phyloP scores from a whole-genome alignment of 2,888 invertebrate genomes.

The Drosophila fulvimacula region DNA sequence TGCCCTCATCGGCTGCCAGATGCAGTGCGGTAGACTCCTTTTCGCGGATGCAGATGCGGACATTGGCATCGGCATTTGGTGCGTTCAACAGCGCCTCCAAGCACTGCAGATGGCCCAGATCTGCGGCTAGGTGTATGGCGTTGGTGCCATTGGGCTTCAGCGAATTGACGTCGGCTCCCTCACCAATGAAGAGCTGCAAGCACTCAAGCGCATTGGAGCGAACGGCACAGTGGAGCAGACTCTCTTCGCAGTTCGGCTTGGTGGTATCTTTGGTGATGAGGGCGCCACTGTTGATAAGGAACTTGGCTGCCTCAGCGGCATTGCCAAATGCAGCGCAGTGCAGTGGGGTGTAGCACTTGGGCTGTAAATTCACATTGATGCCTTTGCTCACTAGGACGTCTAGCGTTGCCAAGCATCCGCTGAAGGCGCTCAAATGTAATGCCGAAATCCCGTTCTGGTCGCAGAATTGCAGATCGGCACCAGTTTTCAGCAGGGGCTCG shows the following conservation, averaged over 20 bases:
- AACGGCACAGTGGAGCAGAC: slow-evolving; percentile 93
- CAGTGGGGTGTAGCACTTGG: slow-evolving; percentile 91
- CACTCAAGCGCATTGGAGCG: slow-evolving; percentile 93
- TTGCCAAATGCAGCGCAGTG: slow-evolving; percentile 96
- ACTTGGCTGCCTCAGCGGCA: slow-evolving; percentile 91
- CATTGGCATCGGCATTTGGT: slow-evolving; percentile 89
- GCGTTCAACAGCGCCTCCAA: slow-evolving; percentile 90
- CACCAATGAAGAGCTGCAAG: slow-evolving; percentile 90
- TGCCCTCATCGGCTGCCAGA: slow-evolving; percentile 94
- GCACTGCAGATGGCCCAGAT: slow-evolving; percentile 91
- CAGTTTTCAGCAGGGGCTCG: slow-evolving; percentile 87
- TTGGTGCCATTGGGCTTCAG: slow-evolving; percentile 91
- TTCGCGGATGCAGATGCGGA: slow-evolving; percentile 89
- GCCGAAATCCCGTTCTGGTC: slow-evolving; percentile 91
- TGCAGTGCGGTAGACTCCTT: slow-evolving; percentile 93
- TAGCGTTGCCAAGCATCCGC: slow-evolving; percentile 90
- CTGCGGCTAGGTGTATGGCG: slow-evolving; percentile 92
- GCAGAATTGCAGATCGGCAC: slow-evolving; percentile 89
- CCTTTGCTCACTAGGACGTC: slow-evolving; percentile 89
- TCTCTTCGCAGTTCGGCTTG: slow-evolving; percentile 89
- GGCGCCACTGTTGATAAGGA: slow-evolving; percentile 90
- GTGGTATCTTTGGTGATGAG: slow-evolving; percentile 89
- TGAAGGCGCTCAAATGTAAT: slow-evolving; percentile 91
- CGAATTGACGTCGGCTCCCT: slow-evolving; percentile 91
- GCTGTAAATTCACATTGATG: slow-evolving; percentile 89